phyloP scores from a whole-genome alignment of 64 coral and sea anemone genomes.

The Platygyra sinensis region DNA sequence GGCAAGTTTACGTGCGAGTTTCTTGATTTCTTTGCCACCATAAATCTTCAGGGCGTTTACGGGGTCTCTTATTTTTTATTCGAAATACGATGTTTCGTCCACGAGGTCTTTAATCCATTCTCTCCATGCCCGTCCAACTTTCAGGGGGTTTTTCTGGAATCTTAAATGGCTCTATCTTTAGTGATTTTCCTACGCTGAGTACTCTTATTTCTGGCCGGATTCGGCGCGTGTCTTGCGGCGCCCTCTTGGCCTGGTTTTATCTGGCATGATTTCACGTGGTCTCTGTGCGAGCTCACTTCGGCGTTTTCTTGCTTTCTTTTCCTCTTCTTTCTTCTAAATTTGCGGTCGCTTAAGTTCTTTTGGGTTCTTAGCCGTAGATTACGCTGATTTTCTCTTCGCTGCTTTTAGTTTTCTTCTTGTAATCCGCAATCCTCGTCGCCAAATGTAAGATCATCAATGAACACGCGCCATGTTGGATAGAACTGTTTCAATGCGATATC shows the following conservation, averaged over 20 bases:
- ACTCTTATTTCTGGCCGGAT: constrained; percentile 34
- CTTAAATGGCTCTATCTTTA: constrained; percentile 60
- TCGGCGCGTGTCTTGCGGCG: neutral
- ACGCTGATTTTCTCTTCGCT: constrained; percentile 1
- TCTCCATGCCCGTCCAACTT: constrained; percentile 39
- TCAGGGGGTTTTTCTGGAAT: constrained; percentile 51
- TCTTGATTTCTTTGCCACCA: constrained; percentile 64
- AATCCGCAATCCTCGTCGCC: constrained; percentile 6
- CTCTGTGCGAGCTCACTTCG: neutral
- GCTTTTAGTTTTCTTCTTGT: constrained; percentile 22
- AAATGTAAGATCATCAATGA: constrained; percentile 16
- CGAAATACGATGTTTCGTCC: constrained; percentile 52
- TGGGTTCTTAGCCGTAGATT: neutral
- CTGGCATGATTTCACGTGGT: constrained; percentile 13
- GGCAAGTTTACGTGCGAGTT: constrained; percentile 64
- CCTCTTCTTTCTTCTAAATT: neutral
- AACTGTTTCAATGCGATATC: neutral
- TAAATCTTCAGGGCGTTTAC: constrained; percentile 39
- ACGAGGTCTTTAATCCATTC: constrained; percentile 52
- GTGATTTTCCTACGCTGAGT: constrained; percentile 26
- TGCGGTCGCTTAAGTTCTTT: neutral
- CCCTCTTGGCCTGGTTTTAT: neutral
- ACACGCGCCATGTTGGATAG: constrained; percentile 6
- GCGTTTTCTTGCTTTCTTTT: constrained; percentile 12
- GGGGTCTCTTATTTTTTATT: constrained; percentile 47